These are phyloP conservation scores for Engystomops pustulosus DNA, from an alignment of 2,113 vertebrate species.

Conservation along the genomic window DNA sequence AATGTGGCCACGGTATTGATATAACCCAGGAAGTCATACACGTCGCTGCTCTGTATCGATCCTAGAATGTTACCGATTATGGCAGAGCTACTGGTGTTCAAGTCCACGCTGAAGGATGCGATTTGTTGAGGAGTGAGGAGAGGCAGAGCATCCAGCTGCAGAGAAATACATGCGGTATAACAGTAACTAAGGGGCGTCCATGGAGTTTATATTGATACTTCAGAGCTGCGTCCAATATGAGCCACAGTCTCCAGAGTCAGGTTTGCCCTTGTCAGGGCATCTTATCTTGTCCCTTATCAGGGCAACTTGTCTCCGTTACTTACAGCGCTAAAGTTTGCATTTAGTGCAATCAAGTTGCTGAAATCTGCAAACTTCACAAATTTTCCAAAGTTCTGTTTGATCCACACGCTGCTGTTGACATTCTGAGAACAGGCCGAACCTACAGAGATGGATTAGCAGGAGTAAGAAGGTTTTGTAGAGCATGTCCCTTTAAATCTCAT, in stretches of 20 bases:
- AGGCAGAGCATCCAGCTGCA: constrained; percentile 26
- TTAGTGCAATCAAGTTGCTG: not conserved
- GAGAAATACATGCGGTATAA: too few relatives aligned
- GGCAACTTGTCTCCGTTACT: constrained; percentile 7
- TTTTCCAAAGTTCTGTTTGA: constrained; percentile 7
- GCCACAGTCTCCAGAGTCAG: too few relatives aligned
- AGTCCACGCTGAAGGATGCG: not conserved
- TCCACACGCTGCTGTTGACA: not conserved
- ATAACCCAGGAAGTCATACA: not conserved
- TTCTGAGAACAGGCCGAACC: constrained; percentile 26
- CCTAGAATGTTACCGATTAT: not conserved
- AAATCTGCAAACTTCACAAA: not conserved
- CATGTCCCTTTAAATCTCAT: not conserved
- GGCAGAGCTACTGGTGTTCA: not conserved
- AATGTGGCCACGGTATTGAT: not conserved
- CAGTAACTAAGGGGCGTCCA: not conserved
- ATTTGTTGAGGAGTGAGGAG: constrained; percentile 3
- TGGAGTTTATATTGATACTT: not conserved
- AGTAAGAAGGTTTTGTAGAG: not conserved
- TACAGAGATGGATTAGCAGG: not conserved
- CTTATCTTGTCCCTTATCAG: too few relatives aligned
- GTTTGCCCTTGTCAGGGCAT: too few relatives aligned
- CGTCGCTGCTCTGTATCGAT: not conserved
- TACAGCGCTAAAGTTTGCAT: constrained; percentile 39
- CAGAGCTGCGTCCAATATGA: not conserved